phyloP scores from a whole-genome alignment of 2,888 invertebrate species.

The Euclidia mi region DNA sequence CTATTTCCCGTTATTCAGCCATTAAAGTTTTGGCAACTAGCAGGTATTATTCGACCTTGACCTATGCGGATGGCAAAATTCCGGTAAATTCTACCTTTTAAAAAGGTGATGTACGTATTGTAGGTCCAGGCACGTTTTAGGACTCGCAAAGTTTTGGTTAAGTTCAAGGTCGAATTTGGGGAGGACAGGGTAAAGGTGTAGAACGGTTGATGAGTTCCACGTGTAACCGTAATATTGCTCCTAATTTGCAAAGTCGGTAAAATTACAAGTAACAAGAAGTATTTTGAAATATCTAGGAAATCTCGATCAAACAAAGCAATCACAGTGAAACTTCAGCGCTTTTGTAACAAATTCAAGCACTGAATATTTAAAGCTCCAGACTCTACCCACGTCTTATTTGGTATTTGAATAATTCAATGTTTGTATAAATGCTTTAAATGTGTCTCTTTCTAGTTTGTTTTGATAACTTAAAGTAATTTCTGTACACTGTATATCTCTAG shows the following conservation, averaged over 20 bases:
- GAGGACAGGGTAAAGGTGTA: neutral
- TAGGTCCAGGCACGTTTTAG: neutral
- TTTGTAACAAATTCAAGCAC: conserved; percentile 13
- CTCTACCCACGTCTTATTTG: conserved; percentile 14
- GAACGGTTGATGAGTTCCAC: conserved; percentile 2
- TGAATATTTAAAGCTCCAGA: conserved; percentile 24
- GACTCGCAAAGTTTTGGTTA: neutral
- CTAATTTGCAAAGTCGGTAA: conserved; percentile 10
- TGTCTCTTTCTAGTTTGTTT: conserved; percentile 15
- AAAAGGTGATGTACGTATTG: too few relatives aligned
- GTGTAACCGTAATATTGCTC: conserved; percentile 6
- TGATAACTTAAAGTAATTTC: neutral
- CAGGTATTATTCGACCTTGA: conserved; percentile 12
- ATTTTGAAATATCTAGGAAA: conserved; percentile 8
- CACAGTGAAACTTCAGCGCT: conserved; percentile 16
- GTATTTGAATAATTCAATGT: conserved; percentile 15
- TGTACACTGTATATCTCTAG: neutral
- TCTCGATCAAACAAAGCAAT: conserved; percentile 12
- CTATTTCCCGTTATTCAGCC: neutral
- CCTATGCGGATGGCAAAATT: neutral
- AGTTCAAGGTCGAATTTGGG: conserved; percentile 13
- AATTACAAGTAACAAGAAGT: conserved; percentile 21
- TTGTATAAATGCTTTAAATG: conserved; percentile 5
- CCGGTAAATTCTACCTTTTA: too few relatives aligned
- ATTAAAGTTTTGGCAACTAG: conserved; percentile 11